Conservation (phyloP, 2,797 vertebrate species). For the Dendrocincla fuliginosa region DNA sequence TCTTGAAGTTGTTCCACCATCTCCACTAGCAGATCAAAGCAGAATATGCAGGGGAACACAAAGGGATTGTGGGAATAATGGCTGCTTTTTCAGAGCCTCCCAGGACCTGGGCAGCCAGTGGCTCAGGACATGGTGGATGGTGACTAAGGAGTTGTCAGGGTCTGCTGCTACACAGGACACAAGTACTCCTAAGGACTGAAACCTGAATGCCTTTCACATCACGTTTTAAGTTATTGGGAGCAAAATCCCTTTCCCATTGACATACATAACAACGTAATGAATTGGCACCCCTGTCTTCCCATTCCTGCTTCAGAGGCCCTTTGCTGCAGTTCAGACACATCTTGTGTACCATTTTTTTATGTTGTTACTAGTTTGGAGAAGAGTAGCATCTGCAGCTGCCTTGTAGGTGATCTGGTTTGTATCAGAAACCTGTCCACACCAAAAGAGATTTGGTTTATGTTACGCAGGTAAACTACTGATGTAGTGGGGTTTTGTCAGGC, state of each 20-base stretch:
- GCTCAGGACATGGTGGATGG: not conserved
- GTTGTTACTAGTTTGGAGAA: not conserved
- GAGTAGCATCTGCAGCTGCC: not conserved
- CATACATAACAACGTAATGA: fast-evolving
- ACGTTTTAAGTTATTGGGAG: not conserved
- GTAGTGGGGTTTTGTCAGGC: not conserved
- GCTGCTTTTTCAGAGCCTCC: not conserved
- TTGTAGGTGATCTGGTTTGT: not conserved
- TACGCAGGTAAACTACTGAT: not conserved
- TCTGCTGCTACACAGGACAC: not conserved
- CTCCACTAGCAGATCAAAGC: not conserved
- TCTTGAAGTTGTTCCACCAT: not conserved
- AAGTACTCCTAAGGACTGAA: fast-evolving
- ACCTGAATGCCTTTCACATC: not conserved
- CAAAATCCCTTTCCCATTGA: not conserved
- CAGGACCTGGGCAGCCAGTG: not conserved
- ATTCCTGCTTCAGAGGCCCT: not conserved
- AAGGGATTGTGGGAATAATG: not conserved
- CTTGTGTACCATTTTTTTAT: not conserved
- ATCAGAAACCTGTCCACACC: not conserved
- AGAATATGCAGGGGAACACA: not conserved
- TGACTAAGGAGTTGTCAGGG: not conserved
- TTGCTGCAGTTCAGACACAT: not conserved
- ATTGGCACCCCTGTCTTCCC: not conserved
- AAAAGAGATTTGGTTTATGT: not conserved